Percentiles rank a stretch among this genome's conserved stretches.
These are phyloP conservation scores for Melitaea athalia DNA, from an alignment of 2,888 invertebrate genomes.

Conservation along the genomic window DNA sequence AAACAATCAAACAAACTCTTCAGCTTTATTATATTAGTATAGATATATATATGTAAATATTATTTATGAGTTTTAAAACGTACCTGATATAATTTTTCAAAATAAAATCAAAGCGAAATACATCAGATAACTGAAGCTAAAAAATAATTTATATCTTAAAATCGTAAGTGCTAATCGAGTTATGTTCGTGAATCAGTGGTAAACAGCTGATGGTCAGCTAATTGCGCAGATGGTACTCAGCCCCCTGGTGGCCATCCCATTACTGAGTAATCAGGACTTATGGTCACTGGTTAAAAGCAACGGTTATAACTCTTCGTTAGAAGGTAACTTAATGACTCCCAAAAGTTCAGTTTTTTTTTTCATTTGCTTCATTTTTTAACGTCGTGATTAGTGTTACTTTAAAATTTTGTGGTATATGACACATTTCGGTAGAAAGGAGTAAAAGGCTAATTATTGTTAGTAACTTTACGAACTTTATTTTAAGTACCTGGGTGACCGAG, in stretches of 20 bases:
- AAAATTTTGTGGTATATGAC: neutral
- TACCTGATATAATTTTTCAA: too few relatives aligned
- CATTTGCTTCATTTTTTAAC: constrained; percentile 11
- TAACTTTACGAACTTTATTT: too few relatives aligned
- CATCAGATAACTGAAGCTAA: neutral
- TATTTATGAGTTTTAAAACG: too few relatives aligned
- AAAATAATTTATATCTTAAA: neutral
- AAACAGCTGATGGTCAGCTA: constrained; percentile 22
- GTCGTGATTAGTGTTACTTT: neutral
- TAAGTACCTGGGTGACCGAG: too few relatives aligned
- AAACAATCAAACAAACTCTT: too few relatives aligned
- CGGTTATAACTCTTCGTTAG: constrained; percentile 42
- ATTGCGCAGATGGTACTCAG: constrained; percentile 22
- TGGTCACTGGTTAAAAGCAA: constrained; percentile 42
- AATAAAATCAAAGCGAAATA: neutral
- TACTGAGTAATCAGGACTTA: constrained; percentile 46
- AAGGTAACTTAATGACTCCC: constrained; percentile 38
- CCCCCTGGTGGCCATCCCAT: constrained; percentile 25
- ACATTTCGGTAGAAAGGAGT: neutral
- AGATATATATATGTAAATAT: too few relatives aligned
- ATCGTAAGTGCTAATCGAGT: neutral
- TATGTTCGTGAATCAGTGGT: neutral
- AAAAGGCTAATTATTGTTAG: too few relatives aligned
- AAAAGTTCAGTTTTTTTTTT: constrained; percentile 21
- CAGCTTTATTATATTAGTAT: too few relatives aligned